phyloP scores from a whole-genome alignment of 2,888 invertebrate genomes.

The Zhuqinia jingwanae region DNA sequence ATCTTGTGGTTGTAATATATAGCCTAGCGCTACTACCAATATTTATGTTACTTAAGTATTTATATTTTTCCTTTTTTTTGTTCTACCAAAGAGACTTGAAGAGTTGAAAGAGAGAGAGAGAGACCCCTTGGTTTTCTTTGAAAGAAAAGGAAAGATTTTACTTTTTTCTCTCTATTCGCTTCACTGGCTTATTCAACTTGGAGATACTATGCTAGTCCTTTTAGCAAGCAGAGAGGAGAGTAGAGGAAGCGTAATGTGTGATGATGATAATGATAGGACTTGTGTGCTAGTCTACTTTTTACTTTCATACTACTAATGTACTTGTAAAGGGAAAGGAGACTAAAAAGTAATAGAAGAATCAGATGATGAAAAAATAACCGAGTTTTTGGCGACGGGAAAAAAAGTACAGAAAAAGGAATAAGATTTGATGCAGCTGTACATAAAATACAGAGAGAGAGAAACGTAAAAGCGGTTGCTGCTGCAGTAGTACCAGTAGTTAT shows the following conservation, averaged over 20 bases:
- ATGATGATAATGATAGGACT: too few relatives aligned
- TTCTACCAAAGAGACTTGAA: not conserved
- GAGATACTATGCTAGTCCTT: not conserved
- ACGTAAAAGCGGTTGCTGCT: not conserved
- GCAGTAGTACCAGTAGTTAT: too few relatives aligned
- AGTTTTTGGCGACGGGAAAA: not conserved
- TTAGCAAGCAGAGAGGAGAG: not conserved
- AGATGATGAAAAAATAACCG: not conserved
- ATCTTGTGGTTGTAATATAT: too few relatives aligned
- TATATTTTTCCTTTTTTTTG: not conserved
- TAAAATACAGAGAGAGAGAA: not conserved
- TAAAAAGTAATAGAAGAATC: too few relatives aligned
- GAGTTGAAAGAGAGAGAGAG: too few relatives aligned
- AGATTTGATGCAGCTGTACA: not conserved
- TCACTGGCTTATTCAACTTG: conserved; percentile 14
- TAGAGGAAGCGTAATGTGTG: conserved; percentile 3
- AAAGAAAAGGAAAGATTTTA: conserved; percentile 14
- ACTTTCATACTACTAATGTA: not conserved
- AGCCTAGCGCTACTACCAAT: too few relatives aligned
- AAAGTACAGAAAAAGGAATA: too few relatives aligned
- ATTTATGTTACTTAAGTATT: not conserved
- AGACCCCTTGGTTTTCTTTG: not conserved
- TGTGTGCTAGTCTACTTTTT: not conserved
- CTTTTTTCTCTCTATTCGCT: conserved; percentile 44
- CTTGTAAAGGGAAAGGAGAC: too few relatives aligned